A percentile compares a stretch with the other conserved stretches of the same genome.
These are phyloP conservation scores for Nymphicus hollandicus DNA, from an alignment of 2,113 vertebrate species.

Conservation along the genomic window DNA sequence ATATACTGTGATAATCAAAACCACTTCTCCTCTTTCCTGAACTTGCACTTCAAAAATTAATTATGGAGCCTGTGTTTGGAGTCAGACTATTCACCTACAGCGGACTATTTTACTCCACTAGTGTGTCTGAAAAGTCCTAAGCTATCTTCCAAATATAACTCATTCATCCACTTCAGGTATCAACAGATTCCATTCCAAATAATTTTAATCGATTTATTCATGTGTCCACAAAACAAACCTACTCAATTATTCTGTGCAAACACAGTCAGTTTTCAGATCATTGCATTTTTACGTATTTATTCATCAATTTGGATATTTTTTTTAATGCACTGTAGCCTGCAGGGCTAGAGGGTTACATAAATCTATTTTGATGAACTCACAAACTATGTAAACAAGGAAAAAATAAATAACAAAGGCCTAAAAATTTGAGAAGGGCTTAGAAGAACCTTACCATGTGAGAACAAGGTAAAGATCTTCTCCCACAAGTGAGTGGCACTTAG, in stretches of 20 bases:
- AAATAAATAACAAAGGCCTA: neutral
- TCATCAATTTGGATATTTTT: neutral
- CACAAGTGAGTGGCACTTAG: neutral
- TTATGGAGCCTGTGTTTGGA: neutral
- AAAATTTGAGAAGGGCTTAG: neutral
- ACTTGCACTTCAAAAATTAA: neutral
- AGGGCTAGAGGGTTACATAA: neutral
- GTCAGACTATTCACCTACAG: neutral
- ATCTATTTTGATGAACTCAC: neutral
- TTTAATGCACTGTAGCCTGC: neutral
- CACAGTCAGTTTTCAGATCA: conserved; percentile 30
- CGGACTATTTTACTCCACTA: neutral
- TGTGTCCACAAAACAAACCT: conserved; percentile 21
- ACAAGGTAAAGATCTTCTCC: neutral
- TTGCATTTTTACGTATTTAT: conserved; percentile 38
- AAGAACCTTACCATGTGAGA: neutral
- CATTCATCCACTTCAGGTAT: conserved; percentile 7
- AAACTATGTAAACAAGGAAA: neutral
- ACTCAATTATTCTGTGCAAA: conserved; percentile 47
- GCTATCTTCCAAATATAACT: neutral
- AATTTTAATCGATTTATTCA: conserved; percentile 42
- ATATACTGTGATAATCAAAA: neutral
- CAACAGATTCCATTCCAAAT: conserved; percentile 4
- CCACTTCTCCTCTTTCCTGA: neutral
- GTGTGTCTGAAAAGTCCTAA: neutral